Base-by-base conservation (phyloP, 2,113 vertebrate species). In the Crotalus tigris region DNA sequence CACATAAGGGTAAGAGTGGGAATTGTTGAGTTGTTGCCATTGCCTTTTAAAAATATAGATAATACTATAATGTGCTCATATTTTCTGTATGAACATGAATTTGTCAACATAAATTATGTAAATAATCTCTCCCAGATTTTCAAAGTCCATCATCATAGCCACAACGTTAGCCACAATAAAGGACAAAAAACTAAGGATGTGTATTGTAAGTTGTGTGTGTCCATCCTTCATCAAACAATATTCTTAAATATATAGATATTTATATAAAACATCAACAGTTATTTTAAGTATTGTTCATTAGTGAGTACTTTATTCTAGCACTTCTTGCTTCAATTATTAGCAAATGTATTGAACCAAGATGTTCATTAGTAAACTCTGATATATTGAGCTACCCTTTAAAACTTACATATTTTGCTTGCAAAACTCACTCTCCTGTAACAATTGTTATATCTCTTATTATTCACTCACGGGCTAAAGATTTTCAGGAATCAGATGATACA, bases 21-120 rank as follows among this genome's bases (percentile, higher is more conserved):
- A 24, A 33, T 86, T 57, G 61, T 21, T 46, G 75, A 58, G 3
- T 51, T 61, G 51, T 39, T 39, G 33, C 54, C 49, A 61, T 59
- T n/a, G 1, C 5, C 4, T 26, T 17, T 92, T 55, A 86, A 0
- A n/a, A 57, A 44, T 61, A 58, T 87, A n/a, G 39, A 17, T 55
- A 0, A 0, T 0, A 21, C 3, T 49, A n/a, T 23, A 46, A 2
- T 55, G 24, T 55, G 75, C 2, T 0, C 0, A 0, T 15, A 3
- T 87, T 26, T 86, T 59, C 21, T 55, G 85, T 1, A 1, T 75
- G 94, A 13, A 15, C 4, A 0, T 0, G 1, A 26, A 59, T 12
- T 57, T 90, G 69, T 85, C 92, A 90, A 39, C 69, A 39, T 81
- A 39, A 39, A 58, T 44, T 53, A 51, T 29, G 24, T n/a, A 85